A percentile compares a stretch with the other conserved stretches of the same genome.
phyloP scores from a whole-genome alignment of 2,797 vertebrate species.

The Melanitta fusca region DNA sequence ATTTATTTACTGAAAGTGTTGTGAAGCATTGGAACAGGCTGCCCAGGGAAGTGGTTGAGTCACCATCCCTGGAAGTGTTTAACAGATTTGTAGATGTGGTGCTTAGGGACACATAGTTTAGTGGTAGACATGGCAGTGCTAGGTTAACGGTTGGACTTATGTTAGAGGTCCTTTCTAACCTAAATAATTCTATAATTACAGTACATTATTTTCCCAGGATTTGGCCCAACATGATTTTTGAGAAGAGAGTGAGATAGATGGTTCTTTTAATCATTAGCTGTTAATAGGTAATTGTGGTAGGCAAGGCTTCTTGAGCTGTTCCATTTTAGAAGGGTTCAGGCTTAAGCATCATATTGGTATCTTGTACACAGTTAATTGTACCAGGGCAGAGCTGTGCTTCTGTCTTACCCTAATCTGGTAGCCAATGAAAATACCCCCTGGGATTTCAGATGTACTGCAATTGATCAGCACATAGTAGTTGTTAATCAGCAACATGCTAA shows the following conservation, averaged over 20 bases:
- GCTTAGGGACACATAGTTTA: no score
- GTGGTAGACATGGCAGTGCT: no score
- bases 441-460: fast-evolving
- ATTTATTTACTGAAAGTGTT: no score
- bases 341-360: not conserved
- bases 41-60: no score
- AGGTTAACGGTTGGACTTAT: no score
- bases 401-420: not conserved
- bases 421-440: not conserved
- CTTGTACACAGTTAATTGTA: not conserved
- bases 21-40: no score
- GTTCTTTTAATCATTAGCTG: not conserved
- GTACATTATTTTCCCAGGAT: not conserved
- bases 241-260: not conserved
- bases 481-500: not conserved
- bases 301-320: not conserved
- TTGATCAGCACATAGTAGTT: not conserved
- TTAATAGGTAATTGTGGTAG: not conserved
- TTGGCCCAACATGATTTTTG: not conserved
- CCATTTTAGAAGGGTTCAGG: not conserved
- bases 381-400: not conserved
- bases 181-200: not conserved
- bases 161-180: no score
- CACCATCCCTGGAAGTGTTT: no score
- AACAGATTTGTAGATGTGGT: no score